phyloP scores from a whole-genome alignment of 2,888 invertebrate genomes.

The Xestobium rufovillosum region DNA sequence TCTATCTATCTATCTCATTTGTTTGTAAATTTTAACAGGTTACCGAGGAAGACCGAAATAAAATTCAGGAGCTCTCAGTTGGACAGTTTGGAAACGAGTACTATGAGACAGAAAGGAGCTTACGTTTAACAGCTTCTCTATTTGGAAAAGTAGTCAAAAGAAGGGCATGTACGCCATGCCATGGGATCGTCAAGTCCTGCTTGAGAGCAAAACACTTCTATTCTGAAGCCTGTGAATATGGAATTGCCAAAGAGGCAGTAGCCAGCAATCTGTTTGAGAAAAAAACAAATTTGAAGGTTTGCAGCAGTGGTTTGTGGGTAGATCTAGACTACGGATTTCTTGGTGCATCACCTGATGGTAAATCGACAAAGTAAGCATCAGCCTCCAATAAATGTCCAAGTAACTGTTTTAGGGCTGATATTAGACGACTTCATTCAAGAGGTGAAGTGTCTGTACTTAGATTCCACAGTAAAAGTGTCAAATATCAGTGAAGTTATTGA shows the following conservation, averaged over 20 bases:
- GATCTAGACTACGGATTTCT: conserved; percentile 12
- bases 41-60: conserved; percentile 5
- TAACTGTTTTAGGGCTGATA: too few relatives aligned
- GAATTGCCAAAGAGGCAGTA: conserved; percentile 18
- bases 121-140: conserved; percentile 18
- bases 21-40: too few relatives aligned
- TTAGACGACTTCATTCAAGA: too few relatives aligned
- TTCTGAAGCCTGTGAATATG: conserved; percentile 19
- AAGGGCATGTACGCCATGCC: conserved; percentile 16
- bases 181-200: conserved; percentile 17
- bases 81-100: conserved; percentile 17
- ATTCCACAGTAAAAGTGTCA: too few relatives aligned
- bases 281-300: too few relatives aligned
- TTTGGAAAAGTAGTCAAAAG: conserved; percentile 17
- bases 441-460: too few relatives aligned
- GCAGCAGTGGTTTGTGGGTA: conserved; percentile 7
- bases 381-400: too few relatives aligned
- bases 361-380: too few relatives aligned
- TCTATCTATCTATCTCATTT: too few relatives aligned
- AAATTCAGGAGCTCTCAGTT: conserved; percentile 9
- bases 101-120: conserved; percentile 13
- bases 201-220: conserved; percentile 8
- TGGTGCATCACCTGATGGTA: conserved; percentile 11
- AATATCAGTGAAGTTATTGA: too few relatives aligned
- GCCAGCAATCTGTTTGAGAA: too few relatives aligned